Conservation (phyloP, 2,888 invertebrate species). For the Atethmia centrago region DNA sequence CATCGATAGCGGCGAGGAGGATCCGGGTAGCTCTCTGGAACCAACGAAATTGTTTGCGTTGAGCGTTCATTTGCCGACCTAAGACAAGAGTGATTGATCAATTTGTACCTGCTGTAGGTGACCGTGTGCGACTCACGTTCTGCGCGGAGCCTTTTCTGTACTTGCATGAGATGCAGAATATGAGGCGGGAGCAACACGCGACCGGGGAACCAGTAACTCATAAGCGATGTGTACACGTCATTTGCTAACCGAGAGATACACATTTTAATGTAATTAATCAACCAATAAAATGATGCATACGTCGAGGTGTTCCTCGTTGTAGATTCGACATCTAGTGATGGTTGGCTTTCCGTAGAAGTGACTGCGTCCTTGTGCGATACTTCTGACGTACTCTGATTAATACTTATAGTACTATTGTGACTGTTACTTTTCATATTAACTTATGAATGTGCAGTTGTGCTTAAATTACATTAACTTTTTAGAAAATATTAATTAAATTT, state of each 20-base stretch:
- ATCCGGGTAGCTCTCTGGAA: constrained; percentile 71
- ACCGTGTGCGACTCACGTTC: constrained; percentile 75
- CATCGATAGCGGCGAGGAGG: constrained; percentile 61
- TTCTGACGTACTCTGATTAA: constrained; percentile 68
- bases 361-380: constrained; percentile 65
- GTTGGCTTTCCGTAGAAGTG: constrained; percentile 63
- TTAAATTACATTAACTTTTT: constrained; percentile 72
- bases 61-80: constrained; percentile 65
- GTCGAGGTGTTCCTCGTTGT: constrained; percentile 66
- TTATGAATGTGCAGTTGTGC: constrained; percentile 61
- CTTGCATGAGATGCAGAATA: constrained; percentile 77
- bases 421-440: constrained; percentile 77
- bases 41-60: constrained; percentile 74
- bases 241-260: constrained; percentile 78
- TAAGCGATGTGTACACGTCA: constrained; percentile 76
- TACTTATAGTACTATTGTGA: constrained; percentile 71
- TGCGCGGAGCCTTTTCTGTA: constrained; percentile 73
- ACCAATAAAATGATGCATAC: constrained; percentile 83
- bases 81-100: constrained; percentile 70
- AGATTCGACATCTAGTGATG: constrained; percentile 72
- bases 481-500: constrained; percentile 43
- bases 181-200: constrained; percentile 76
- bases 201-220: constrained; percentile 75
- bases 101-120: constrained; percentile 76
- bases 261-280: constrained; percentile 79